These are phyloP conservation scores for Coelinius sp. DNA, from an alignment of 2,888 invertebrate species.

Conservation along the genomic window DNA sequence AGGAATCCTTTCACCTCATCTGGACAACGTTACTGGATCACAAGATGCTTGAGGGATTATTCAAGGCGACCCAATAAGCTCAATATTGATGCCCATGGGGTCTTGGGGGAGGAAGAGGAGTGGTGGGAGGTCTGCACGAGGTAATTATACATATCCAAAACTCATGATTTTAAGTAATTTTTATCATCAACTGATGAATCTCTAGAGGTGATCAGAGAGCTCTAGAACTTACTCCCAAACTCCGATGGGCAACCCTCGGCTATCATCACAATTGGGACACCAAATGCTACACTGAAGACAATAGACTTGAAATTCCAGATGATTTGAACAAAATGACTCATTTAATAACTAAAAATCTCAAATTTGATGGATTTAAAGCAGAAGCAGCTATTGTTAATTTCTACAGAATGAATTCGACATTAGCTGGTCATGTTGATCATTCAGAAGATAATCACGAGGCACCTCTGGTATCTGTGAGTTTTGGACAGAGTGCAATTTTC, in stretches of 20 bases:
- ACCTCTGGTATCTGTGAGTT: conserved; percentile 94
- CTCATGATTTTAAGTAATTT: conserved; percentile 62
- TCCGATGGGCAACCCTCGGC: conserved; percentile 96
- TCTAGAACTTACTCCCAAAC: conserved; percentile 69
- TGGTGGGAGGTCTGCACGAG: conserved; percentile 79
- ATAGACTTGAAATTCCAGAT: conserved; percentile 79
- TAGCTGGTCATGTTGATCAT: conserved; percentile 95
- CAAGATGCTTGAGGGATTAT: conserved; percentile 83
- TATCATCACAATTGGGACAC: conserved; percentile 99
- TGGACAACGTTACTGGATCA: conserved; percentile 89
- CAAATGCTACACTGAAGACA: conserved; percentile 85
- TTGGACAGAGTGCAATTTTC: conserved; percentile 96
- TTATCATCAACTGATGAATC: conserved; percentile 50
- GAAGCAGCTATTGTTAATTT: conserved; percentile 98
- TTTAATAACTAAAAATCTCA: conserved; percentile 76
- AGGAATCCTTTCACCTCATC: conserved; percentile 84
- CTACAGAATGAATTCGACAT: conserved; percentile 92
- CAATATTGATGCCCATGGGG: conserved; percentile 76
- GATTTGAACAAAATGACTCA: conserved; percentile 80
- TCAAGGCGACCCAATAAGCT: conserved; percentile 81
- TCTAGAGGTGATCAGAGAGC: conserved; percentile 52
- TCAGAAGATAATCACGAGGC: conserved; percentile 89
- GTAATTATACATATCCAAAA: conserved; percentile 60
- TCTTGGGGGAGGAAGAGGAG: conserved; percentile 69
- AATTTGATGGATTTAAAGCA: conserved; percentile 77